These are phyloP conservation scores for Chlorocebus sabaeus DNA, from an alignment of 2,113 vertebrate genomes.

Conservation along the genomic window DNA sequence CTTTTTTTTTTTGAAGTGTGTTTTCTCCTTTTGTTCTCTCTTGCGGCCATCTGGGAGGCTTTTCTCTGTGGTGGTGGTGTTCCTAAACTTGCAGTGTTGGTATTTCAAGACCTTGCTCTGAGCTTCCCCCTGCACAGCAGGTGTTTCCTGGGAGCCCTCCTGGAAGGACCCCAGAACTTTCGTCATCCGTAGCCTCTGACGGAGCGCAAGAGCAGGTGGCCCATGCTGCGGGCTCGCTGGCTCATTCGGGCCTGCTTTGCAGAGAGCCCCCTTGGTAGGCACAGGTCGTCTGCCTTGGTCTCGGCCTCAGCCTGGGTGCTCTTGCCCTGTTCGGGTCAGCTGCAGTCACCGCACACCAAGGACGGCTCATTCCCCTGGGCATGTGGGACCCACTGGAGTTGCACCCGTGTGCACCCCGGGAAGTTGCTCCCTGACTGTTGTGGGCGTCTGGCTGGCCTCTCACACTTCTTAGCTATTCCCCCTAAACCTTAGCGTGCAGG, in stretches of 20 bases:
- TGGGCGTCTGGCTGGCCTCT: neutral
- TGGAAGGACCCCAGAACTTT: neutral
- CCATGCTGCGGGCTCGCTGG: neutral
- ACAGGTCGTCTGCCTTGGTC: neutral
- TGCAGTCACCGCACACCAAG: neutral
- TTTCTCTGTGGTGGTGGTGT: neutral
- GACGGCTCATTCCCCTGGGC: neutral
- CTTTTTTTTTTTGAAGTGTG: no score
- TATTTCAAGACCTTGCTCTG: neutral
- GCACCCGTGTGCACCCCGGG: rapidly evolving
- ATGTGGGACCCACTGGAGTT: neutral
- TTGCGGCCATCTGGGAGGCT: neutral
- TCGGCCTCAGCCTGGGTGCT: neutral
- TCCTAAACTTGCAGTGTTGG: neutral
- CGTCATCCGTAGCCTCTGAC: neutral
- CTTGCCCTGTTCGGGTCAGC: neutral
- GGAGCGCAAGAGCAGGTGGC: neutral
- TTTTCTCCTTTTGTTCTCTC: neutral
- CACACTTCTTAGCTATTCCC: neutral
- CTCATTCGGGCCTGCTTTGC: neutral
- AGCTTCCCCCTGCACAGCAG: neutral
- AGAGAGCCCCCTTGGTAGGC: neutral
- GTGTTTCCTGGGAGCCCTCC: neutral
- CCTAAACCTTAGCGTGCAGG: neutral
- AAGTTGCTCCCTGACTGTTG: neutral